These are phyloP conservation scores for Brotula barbata DNA, from an alignment of 2,797 vertebrate species.

Conservation along the genomic window DNA sequence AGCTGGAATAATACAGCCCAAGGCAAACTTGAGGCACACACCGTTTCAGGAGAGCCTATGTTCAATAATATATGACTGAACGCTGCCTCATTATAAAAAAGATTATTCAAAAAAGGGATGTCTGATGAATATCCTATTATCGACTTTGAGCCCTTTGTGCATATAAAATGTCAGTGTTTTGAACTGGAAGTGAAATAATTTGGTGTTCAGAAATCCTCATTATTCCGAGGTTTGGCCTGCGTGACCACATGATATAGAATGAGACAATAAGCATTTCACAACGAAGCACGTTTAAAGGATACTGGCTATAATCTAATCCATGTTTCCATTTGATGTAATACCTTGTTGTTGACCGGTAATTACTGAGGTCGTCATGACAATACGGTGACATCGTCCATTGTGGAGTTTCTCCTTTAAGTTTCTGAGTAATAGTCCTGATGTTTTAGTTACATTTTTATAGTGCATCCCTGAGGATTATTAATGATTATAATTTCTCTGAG, in stretches of 20 bases:
- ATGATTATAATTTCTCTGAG: conserved; percentile 43
- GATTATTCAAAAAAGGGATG: conserved; percentile 13
- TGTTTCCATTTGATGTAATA: conserved; percentile 27
- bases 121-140: conserved; percentile 60
- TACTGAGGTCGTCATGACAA: conserved; percentile 6
- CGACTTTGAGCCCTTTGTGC: conserved; percentile 48
- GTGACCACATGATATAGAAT: conserved; percentile 25
- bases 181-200: conserved; percentile 53
- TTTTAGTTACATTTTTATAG: no score
- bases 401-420: neutral
- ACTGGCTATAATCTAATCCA: no score
- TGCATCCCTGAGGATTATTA: conserved; percentile 22
- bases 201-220: conserved; percentile 42
- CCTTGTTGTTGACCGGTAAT: neutral
- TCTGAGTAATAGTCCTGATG: neutral
- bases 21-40: conserved; percentile 42
- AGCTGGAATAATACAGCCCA: conserved; percentile 50
- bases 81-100: conserved; percentile 56
- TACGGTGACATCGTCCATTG: neutral
- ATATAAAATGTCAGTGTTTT: conserved; percentile 54
- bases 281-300: conserved; percentile 25
- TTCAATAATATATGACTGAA: conserved; percentile 64
- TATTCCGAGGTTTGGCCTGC: conserved; percentile 41
- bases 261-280: conserved; percentile 21
- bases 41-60: conserved; percentile 42